Evolutionary conservation across 2,888 invertebrate genomes (phyloP).

Genomic region (Odontocerum albicorne): DNA sequence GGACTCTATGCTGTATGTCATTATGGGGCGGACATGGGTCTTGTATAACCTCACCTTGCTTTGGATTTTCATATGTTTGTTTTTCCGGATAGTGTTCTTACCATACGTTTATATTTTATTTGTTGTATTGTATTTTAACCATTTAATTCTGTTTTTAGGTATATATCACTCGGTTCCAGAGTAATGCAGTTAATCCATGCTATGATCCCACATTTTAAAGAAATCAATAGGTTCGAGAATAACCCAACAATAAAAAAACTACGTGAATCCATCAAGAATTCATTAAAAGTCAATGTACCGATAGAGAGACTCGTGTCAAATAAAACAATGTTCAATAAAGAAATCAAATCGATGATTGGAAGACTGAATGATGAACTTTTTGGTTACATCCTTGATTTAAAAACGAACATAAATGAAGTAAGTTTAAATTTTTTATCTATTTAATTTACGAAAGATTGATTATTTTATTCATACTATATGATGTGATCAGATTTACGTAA

Average conservation of each 20-base stretch:
- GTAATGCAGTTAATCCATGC: conserved; percentile 30
- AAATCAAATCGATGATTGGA: conserved; percentile 2
- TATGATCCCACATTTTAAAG: conserved; percentile 26
- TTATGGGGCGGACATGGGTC: too few species aligned
- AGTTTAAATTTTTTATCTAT: too few species aligned
- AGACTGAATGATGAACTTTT: not conserved
- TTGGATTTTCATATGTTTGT: too few species aligned
- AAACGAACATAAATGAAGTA: conserved; percentile 46
- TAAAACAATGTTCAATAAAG: conserved; percentile 13
- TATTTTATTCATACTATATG: too few species aligned
- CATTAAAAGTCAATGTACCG: conserved; percentile 15
- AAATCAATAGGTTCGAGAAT: conserved; percentile 20
- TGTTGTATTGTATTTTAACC: too few species aligned
- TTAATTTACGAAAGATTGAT: too few species aligned
- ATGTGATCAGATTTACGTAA: too few species aligned
- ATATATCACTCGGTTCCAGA: conserved; percentile 27
- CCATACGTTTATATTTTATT: too few species aligned
- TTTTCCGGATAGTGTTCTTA: too few species aligned
- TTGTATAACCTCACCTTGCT: too few species aligned
- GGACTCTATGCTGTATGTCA: too few species aligned
- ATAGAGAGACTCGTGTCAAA: conserved; percentile 16
- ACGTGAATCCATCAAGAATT: conserved; percentile 6
- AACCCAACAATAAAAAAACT: conserved; percentile 20
- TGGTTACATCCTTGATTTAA: conserved; percentile 41
- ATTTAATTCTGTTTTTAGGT: conserved; percentile 16